Base-by-base conservation (phyloP, 2,888 invertebrate genomes). In the Synergus japonicus region DNA sequence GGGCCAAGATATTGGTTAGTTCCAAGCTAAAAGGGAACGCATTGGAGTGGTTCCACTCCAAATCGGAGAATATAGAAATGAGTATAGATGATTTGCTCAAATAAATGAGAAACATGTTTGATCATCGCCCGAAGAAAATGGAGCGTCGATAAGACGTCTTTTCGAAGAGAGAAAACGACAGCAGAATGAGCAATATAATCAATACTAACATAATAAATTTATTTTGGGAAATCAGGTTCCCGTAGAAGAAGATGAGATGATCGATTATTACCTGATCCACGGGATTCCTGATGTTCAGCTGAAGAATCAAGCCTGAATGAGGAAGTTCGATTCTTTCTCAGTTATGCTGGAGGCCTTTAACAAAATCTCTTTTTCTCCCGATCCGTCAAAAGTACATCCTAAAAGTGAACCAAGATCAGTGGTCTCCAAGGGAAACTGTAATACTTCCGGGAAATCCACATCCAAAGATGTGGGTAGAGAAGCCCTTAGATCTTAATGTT, bases 241-340 rank as follows among this genome's bases (percentile, higher is more conserved):
- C 4, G 37, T 37, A 5, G 4, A 37, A 37, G 37, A 37, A 37
- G 37, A 37, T 5, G 37, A 37, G 5, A 37, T 37, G 37, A 37
- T 46, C 4, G 4, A 73, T 82, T 13, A 81, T 29, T 29, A 29
- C 22, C 7, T 82, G 7, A 81, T 84, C 18, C 79, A 83, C 1
- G 82, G 82, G 2, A 83, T 83, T 44, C 78, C 78, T 3, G 82
- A 83, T 43, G 10, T 18, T 5, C 60, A 37, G 7, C 63, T 82
- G 9, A 81, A 76, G 44, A 77, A 78, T 22, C 83, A 84, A 41
- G 84, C 84, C 10, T 63, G 82, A 1, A 77, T 83, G 7, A 63
- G 76, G 44, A 78, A 77, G 3, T 83, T 83, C 12, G 37, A 76
- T 1, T 60, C 76, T 0, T 10, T 76, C 2, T 13, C 67, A 15